Conservation (phyloP, 1,140 invertebrate genomes). For the Sinonovacula constricta region DNA sequence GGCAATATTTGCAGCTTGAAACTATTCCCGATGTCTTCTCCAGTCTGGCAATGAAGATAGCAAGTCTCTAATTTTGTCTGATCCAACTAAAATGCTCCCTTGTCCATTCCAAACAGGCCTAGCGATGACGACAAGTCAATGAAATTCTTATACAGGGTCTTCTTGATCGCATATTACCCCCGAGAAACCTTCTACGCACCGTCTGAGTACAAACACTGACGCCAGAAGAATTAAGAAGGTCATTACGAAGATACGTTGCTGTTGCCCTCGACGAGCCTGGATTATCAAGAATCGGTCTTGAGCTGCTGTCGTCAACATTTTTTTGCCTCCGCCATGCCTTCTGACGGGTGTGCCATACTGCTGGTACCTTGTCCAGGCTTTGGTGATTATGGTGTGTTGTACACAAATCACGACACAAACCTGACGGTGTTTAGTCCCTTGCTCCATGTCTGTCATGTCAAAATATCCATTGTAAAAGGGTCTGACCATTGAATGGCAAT, state of each 20-base stretch:
- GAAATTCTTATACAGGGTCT: not conserved
- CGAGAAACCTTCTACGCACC: no score
- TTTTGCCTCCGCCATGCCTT: constrained; percentile 11
- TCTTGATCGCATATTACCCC: constrained; percentile 3
- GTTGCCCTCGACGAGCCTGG: no score
- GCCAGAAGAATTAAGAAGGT: not conserved
- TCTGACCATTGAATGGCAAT: no score
- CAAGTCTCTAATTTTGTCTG: not conserved
- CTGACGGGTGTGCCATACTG: constrained; percentile 7
- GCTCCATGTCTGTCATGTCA: no score
- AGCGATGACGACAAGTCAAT: not conserved
- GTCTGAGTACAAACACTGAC: no score
- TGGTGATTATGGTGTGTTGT: constrained; percentile 6
- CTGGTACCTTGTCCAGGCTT: not conserved
- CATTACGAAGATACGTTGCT: constrained; percentile 12
- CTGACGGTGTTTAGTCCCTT: not conserved
- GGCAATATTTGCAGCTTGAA: not conserved
- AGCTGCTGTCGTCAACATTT: no score
- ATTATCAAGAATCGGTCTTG: no score
- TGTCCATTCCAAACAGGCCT: constrained; percentile 13
- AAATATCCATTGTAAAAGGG: no score
- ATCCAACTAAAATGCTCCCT: not conserved
- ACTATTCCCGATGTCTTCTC: not conserved
- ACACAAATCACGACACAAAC: constrained; percentile 3
- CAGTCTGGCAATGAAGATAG: not conserved